Evolutionary conservation across 2,113 vertebrate species (phyloP).

Genomic region (Rana temporaria): DNA sequence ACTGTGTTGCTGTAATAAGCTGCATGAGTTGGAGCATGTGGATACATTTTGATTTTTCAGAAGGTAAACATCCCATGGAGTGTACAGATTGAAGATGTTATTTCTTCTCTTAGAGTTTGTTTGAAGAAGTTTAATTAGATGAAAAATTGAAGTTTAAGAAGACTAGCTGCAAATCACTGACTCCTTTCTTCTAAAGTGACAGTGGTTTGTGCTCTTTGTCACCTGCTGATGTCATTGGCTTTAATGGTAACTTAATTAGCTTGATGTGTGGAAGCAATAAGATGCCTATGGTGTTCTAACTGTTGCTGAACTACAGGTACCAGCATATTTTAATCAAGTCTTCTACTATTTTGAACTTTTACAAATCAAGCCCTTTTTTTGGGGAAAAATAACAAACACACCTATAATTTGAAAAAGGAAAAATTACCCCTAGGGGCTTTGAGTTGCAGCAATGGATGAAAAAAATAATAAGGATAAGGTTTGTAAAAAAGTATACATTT

Average conservation of each 20-base stretch:
- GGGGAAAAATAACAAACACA: too few relatives aligned
- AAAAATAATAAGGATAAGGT: too few relatives aligned
- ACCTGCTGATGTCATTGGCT: neutral
- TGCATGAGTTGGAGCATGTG: neutral
- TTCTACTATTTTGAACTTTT: too few relatives aligned
- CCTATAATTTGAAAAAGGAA: too few relatives aligned
- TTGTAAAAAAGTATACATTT: too few relatives aligned
- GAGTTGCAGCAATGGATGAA: too few relatives aligned
- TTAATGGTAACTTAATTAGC: neutral
- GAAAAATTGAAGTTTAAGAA: neutral
- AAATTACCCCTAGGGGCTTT: too few relatives aligned
- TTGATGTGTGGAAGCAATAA: neutral
- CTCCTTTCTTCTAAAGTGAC: slow-evolving; percentile 21
- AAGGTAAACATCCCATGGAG: slow-evolving; percentile 43
- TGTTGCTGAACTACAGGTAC: neutral
- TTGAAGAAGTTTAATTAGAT: slow-evolving; percentile 39
- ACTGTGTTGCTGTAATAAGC: slow-evolving; percentile 18
- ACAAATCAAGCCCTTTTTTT: too few relatives aligned
- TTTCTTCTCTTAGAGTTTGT: slow-evolving; percentile 20
- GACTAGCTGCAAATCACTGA: slow-evolving; percentile 1
- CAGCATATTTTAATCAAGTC: neutral
- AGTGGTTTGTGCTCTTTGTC: slow-evolving; percentile 4
- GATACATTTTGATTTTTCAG: slow-evolving; percentile 28
- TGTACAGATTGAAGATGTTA: slow-evolving; percentile 22
- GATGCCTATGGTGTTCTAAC: neutral